These are phyloP conservation scores for Microplitis deprimator DNA, from an alignment of 2,888 invertebrate genomes.

Conservation along the genomic window DNA sequence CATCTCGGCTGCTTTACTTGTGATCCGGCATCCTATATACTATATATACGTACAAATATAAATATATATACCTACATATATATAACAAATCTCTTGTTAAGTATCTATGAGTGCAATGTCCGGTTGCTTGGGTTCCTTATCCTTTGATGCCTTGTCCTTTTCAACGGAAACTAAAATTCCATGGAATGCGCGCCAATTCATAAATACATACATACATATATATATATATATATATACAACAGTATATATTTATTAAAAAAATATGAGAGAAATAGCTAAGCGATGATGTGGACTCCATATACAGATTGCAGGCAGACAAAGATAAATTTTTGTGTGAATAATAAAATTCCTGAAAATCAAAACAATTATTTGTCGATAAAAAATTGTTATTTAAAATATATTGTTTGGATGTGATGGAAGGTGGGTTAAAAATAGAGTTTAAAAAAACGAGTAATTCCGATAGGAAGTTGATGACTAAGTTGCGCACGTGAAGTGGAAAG, in stretches of 20 bases:
- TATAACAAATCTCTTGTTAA: neutral
- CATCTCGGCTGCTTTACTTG: conserved; percentile 45
- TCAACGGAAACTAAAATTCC: conserved; percentile 30
- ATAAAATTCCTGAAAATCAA: neutral
- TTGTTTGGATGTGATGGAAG: no score
- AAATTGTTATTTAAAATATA: no score
- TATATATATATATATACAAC: neutral
- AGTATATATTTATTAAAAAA: neutral
- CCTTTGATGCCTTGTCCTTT: conserved; percentile 33
- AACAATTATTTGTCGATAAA: no score
- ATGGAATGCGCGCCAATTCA: neutral
- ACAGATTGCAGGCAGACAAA: neutral
- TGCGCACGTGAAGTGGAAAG: no score
- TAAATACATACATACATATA: neutral
- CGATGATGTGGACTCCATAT: neutral
- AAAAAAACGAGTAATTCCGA: no score
- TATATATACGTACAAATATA: conserved; percentile 13
- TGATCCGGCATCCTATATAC: conserved; percentile 54
- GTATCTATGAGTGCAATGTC: conserved; percentile 40
- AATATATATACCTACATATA: neutral
- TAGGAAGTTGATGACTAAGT: no score
- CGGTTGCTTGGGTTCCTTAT: conserved; percentile 37
- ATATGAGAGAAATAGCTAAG: neutral
- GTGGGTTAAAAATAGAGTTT: no score
- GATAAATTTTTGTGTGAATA: neutral